A percentile compares a stretch with the other conserved stretches of the same genome.
Conservation (phyloP, 2,113 vertebrate species). For the Aplodontia rufa region DNA sequence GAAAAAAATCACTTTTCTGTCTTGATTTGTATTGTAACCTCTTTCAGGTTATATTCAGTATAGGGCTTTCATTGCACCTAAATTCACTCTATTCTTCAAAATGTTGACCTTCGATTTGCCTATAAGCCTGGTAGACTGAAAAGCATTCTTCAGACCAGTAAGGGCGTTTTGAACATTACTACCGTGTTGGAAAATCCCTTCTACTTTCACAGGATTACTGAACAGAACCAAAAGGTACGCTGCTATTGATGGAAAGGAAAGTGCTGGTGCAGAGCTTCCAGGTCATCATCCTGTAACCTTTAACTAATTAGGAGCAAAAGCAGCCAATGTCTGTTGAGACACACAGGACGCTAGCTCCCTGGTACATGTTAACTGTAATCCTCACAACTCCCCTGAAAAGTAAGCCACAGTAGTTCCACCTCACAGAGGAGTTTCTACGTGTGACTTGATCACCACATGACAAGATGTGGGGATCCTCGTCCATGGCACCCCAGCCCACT, state of each 20-base stretch:
- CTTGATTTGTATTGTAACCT: conserved; percentile 9
- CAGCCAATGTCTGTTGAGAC: background rate
- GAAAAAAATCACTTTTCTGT: background rate
- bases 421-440: background rate
- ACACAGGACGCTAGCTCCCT: background rate
- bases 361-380: background rate
- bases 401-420: background rate
- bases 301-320: background rate
- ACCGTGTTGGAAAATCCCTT: background rate
- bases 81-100: conserved; percentile 44
- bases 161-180: background rate
- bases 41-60: conserved; percentile 28
- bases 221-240: background rate
- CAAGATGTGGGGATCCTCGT: background rate
- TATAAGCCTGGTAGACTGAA: background rate
- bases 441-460: background rate
- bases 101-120: background rate
- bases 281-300: background rate
- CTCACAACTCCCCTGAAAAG: background rate
- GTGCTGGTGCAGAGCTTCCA: background rate
- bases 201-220: background rate
- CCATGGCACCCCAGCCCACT: rapidly evolving
- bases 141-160: background rate
- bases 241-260: background rate
- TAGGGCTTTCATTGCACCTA: background rate